phyloP scores from a whole-genome alignment of 2,797 vertebrate genomes.

The Cirrhinus mrigala region DNA sequence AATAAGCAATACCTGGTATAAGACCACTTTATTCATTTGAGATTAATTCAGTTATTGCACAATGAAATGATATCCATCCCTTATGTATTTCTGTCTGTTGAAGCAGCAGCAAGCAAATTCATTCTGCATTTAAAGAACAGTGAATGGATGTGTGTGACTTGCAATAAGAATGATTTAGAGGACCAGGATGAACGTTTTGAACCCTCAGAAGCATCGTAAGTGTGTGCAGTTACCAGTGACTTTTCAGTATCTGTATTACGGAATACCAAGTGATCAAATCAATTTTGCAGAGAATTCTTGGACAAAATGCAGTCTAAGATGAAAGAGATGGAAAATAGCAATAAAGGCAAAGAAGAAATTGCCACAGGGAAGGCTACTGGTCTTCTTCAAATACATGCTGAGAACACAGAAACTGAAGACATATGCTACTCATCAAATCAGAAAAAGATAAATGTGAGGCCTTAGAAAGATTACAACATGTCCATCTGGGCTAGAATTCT shows the following conservation, averaged over 20 bases:
- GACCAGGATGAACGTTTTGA: too few species aligned
- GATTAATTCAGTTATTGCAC: background rate
- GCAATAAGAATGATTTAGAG: too few species aligned
- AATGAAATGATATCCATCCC: background rate
- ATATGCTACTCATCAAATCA: too few species aligned
- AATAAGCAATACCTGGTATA: background rate
- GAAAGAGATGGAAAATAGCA: background rate
- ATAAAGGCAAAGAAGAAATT: background rate
- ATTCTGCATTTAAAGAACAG: too few species aligned
- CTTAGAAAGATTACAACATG: too few species aligned
- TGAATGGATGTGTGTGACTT: too few species aligned
- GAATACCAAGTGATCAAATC: background rate
- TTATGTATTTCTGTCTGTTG: too few species aligned
- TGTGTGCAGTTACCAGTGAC: too few species aligned
- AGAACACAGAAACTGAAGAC: background rate
- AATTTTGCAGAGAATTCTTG: background rate
- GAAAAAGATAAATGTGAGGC: too few species aligned
- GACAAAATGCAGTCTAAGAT: background rate
- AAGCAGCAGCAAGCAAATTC: too few species aligned
- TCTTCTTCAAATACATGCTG: conserved; percentile 42
- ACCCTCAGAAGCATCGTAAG: too few species aligned
- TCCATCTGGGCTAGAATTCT: background rate
- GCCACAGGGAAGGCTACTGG: conserved; percentile 45
- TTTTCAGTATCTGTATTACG: too few species aligned
- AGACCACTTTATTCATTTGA: background rate